These are phyloP conservation scores for Coleophora flavipennella DNA, from an alignment of 2,888 invertebrate genomes.

Conservation along the genomic window DNA sequence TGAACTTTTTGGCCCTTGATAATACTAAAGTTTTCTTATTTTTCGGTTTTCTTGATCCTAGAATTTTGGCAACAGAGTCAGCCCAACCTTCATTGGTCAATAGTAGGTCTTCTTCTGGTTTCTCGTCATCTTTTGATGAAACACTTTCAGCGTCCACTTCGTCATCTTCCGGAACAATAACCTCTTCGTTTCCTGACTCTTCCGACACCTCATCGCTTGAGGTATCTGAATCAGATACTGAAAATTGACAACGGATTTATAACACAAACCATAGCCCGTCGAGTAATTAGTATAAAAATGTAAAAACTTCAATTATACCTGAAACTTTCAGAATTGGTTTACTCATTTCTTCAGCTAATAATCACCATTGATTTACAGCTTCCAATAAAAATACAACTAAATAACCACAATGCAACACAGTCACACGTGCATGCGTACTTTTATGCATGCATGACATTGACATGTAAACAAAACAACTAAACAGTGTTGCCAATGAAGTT, in stretches of 20 bases:
- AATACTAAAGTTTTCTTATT: constrained; percentile 82
- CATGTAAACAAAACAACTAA: too few species aligned
- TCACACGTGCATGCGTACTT: constrained; percentile 1
- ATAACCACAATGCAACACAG: not conserved
- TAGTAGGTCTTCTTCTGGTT: constrained; percentile 26
- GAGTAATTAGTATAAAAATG: not conserved
- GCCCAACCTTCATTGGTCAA: constrained; percentile 83
- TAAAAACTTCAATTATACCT: constrained; percentile 33
- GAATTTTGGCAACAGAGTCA: constrained; percentile 85
- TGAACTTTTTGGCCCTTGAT: constrained; percentile 84
- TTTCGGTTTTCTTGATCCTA: constrained; percentile 82
- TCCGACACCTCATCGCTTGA: constrained; percentile 37
- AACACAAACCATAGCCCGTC: too few species aligned
- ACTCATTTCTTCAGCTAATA: constrained; percentile 37
- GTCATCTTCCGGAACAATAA: constrained; percentile 16
- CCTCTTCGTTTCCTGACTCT: constrained; percentile 34
- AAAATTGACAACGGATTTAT: constrained; percentile 7
- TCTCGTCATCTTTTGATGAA: constrained; percentile 16
- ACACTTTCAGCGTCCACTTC: constrained; percentile 27
- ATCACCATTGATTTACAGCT: constrained; percentile 30
- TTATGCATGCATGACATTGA: too few species aligned
- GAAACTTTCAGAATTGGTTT: constrained; percentile 46
- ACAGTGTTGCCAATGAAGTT: too few species aligned
- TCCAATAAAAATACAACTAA: not conserved
- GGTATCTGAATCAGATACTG: constrained; percentile 42